Percentiles rank a stretch among this genome's conserved stretches.
These are phyloP conservation scores for Anthopleura sola DNA, from an alignment of 64 coral and sea anemone species.

Conservation along the genomic window DNA sequence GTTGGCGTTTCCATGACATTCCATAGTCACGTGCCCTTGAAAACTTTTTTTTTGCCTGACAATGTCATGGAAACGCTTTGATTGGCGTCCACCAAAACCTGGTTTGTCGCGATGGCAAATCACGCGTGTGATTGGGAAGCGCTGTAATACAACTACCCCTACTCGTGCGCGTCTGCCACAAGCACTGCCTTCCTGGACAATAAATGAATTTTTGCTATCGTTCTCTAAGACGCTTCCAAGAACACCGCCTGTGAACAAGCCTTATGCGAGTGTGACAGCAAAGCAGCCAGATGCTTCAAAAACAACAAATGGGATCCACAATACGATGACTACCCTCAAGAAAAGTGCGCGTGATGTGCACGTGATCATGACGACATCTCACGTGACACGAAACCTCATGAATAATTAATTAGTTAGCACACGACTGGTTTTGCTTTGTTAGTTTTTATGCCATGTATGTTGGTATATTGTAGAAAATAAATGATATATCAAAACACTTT, in stretches of 20 bases:
- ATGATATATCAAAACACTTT: background rate
- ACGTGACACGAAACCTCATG: background rate
- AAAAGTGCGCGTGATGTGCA: conserved; percentile 25
- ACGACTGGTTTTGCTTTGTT: background rate
- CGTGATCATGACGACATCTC: background rate
- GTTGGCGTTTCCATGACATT: too few relatives aligned
- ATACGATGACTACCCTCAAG: conserved; percentile 6
- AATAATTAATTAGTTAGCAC: background rate
- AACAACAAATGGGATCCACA: background rate
- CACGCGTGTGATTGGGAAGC: too few relatives aligned
- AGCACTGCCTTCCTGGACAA: too few relatives aligned
- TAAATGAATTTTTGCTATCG: too few relatives aligned
- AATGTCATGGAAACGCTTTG: too few relatives aligned
- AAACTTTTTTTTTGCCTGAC: too few relatives aligned
- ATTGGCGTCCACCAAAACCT: too few relatives aligned
- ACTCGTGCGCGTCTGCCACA: too few relatives aligned
- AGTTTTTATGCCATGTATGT: background rate
- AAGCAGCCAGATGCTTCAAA: conserved; percentile 27
- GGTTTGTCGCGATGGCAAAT: too few relatives aligned
- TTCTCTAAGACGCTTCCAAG: background rate
- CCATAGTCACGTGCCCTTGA: too few relatives aligned
- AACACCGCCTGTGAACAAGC: conserved; percentile 17
- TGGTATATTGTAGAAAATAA: background rate
- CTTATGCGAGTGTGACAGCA: conserved; percentile 41
- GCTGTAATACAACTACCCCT: too few relatives aligned